These are phyloP conservation scores for Oryzias woworae DNA, from an alignment of 2,113 vertebrate genomes.

Conservation along the genomic window DNA sequence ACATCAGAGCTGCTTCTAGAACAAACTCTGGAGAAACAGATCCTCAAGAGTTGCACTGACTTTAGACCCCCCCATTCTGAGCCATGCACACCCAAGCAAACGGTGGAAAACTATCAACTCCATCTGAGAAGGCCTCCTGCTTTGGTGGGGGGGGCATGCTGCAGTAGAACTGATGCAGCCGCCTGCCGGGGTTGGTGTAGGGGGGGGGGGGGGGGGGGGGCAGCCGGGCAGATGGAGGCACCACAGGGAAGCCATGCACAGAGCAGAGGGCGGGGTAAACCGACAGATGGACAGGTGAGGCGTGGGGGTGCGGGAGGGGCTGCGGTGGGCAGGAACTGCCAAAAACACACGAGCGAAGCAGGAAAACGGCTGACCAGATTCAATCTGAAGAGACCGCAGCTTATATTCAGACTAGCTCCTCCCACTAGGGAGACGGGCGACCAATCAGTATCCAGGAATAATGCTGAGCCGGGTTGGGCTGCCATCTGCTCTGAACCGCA, in stretches of 20 bases:
- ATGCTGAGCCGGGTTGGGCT: conserved; percentile 54
- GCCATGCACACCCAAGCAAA: conserved; percentile 29
- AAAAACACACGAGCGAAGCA: conserved; percentile 18
- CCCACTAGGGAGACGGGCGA: conserved; percentile 23
- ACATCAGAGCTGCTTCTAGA: not conserved
- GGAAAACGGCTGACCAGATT: not conserved
- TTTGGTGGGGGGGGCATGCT: conserved; percentile 52
- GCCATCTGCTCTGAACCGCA: conserved; percentile 68
- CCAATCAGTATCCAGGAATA: conserved; percentile 47
- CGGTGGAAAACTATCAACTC: too few species aligned
- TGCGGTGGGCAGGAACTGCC: conserved; percentile 8
- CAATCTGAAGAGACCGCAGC: too few species aligned
- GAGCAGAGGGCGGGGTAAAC: conserved; percentile 25
- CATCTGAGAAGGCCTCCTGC: too few species aligned
- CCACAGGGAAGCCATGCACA: conserved; percentile 79
- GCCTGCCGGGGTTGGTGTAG: conserved; percentile 31
- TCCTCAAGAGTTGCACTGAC: not conserved
- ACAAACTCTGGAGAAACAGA: not conserved
- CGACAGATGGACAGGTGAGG: conserved; percentile 63
- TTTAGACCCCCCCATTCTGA: conserved; percentile 22
- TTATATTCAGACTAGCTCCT: conserved; percentile 3
- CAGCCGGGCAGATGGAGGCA: conserved; percentile 64
- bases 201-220: conserved; percentile 27
- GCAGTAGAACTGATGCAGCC: conserved; percentile 46
- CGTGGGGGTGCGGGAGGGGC: conserved; percentile 11